Conservation (phyloP, 2,797 vertebrate genomes). For the Sphenopsis melanotis region DNA sequence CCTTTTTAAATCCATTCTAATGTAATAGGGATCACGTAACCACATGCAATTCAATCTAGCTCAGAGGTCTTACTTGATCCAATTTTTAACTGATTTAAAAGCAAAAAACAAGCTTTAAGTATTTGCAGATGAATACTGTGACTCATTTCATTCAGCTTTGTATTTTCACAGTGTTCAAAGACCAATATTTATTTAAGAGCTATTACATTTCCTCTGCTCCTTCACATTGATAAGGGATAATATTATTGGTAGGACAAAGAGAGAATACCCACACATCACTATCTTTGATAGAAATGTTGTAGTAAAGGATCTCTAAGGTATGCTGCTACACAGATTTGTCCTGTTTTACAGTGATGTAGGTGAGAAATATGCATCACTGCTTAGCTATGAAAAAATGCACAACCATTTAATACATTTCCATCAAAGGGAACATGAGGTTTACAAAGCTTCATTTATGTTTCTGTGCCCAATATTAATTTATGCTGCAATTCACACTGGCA, state of each 20-base stretch:
- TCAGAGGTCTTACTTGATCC: not conserved
- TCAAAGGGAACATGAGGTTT: not conserved
- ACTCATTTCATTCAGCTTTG: slow-evolving; percentile 24
- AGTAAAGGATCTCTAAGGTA: not conserved
- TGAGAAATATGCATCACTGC: not conserved
- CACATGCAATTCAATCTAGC: not conserved
- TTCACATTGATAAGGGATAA: not conserved
- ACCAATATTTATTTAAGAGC: not conserved
- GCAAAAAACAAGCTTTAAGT: not conserved
- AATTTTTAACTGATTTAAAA: slow-evolving; percentile 13
- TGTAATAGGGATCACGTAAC: not conserved
- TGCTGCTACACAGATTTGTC: not conserved
- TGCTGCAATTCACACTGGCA: not conserved
- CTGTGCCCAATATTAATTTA: not conserved
- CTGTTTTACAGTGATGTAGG: not conserved
- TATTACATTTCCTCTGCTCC: not conserved
- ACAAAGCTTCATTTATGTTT: not conserved
- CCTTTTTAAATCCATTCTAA: not conserved
- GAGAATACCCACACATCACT: not conserved
- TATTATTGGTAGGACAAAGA: slow-evolving; percentile 15
- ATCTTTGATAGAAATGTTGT: not conserved
- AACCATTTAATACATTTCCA: not conserved
- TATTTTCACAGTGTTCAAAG: not conserved
- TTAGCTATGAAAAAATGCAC: not conserved
- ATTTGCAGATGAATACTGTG: not conserved